Evolutionary conservation across 2,888 invertebrate genomes (phyloP).

Genomic region (Drosophila mayaguana): DNA sequence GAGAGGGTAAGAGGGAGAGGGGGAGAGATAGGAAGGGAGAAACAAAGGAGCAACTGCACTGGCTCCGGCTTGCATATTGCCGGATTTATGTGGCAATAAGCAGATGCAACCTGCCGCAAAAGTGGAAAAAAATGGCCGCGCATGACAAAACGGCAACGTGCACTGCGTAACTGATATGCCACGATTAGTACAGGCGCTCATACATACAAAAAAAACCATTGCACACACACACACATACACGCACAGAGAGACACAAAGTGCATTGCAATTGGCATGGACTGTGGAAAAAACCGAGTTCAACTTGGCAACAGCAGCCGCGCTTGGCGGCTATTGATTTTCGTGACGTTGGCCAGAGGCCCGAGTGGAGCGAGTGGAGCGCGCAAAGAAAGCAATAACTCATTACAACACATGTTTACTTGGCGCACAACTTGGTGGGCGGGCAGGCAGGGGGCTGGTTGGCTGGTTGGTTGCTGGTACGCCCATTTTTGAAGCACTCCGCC

Average conservation of each 20-base stretch:
- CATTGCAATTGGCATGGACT: conserved; percentile 66
- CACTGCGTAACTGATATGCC: conserved; percentile 74
- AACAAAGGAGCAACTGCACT: conserved; percentile 40
- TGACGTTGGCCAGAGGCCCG: background rate
- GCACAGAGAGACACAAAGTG: conserved; percentile 11
- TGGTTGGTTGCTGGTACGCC: background rate
- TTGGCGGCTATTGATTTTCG: conserved; percentile 64
- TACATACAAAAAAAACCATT: conserved; percentile 10
- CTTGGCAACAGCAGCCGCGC: conserved; percentile 41
- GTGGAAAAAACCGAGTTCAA: conserved; percentile 62
- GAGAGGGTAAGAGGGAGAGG: background rate
- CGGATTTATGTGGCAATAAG: conserved; percentile 79
- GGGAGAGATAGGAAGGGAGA: background rate
- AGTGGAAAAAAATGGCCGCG: conserved; percentile 46
- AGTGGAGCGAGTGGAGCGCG: background rate
- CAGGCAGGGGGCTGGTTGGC: background rate
- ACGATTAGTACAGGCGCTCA: conserved; percentile 62
- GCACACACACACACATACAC: background rate
- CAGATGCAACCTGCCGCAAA: conserved; percentile 67
- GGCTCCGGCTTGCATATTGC: conserved; percentile 66
- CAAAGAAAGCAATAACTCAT: conserved; percentile 75
- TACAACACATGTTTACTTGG: conserved; percentile 76
- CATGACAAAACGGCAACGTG: conserved; percentile 64
- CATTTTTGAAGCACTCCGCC: conserved; percentile 8
- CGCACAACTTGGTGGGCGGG: conserved; percentile 57